These are phyloP conservation scores for Eurystomus gularis DNA, from an alignment of 2,113 vertebrate genomes.

Conservation along the genomic window DNA sequence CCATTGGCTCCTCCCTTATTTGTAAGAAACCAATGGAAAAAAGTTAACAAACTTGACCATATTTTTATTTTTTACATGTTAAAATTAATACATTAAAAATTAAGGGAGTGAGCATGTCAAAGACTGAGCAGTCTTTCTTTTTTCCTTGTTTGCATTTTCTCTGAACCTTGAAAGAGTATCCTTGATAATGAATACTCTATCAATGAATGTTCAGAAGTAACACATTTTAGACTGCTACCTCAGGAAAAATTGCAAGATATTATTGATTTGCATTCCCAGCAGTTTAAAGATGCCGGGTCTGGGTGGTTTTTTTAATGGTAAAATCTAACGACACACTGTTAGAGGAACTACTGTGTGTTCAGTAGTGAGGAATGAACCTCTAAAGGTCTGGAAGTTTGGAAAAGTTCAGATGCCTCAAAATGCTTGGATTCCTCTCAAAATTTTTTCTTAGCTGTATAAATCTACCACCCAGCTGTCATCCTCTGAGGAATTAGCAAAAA, in stretches of 20 bases:
- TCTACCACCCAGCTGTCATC: slow-evolving; percentile 62
- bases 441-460: slow-evolving; percentile 55
- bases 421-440: slow-evolving; percentile 47
- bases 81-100: neutral
- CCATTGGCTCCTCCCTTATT: neutral
- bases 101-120: neutral
- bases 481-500: slow-evolving; percentile 60
- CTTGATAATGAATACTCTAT: neutral
- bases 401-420: slow-evolving; percentile 59
- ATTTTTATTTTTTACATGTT: neutral
- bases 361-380: slow-evolving; percentile 44
- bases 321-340: neutral
- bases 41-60: neutral
- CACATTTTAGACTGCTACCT: neutral
- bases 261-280: neutral
- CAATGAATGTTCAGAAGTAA: neutral
- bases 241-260: neutral
- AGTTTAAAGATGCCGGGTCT: neutral
- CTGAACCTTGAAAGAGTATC: neutral
- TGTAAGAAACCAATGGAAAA: neutral
- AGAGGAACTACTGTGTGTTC: slow-evolving; percentile 42
- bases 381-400: slow-evolving; percentile 56
- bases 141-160: neutral
- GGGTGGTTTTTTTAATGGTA: neutral
- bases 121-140: neutral